These are phyloP conservation scores for Poeciliopsis prolifica DNA, from an alignment of 2,113 vertebrate genomes.

Conservation along the genomic window DNA sequence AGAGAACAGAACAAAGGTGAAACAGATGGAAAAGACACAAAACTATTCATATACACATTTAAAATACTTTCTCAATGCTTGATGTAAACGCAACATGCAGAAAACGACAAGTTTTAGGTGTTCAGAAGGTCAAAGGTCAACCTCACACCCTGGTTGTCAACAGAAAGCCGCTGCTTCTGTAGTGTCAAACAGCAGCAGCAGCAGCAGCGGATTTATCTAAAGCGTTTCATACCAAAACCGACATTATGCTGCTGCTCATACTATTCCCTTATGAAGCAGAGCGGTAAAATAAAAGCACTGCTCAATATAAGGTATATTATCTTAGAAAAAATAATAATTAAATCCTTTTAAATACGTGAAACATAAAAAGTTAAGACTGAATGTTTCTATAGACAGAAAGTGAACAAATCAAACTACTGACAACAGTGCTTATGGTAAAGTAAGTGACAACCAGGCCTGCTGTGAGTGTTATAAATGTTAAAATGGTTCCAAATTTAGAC, in stretches of 20 bases:
- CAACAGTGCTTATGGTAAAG: background rate
- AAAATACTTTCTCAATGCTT: conserved; percentile 43
- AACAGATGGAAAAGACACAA: background rate
- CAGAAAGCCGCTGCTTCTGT: conserved; percentile 23
- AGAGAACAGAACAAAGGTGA: conserved; percentile 5
- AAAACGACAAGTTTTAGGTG: background rate
- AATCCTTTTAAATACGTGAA: background rate
- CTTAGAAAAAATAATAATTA: background rate
- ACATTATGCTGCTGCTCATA: background rate
- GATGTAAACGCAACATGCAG: conserved; percentile 13
- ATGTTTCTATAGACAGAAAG: conserved; percentile 8
- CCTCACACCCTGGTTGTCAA: background rate
- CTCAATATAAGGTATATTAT: background rate
- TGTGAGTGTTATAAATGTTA: background rate
- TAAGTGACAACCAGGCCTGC: background rate
- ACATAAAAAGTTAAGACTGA: conserved; percentile 37
- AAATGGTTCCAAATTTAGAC: background rate
- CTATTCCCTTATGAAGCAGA: background rate
- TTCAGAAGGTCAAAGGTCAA: conserved; percentile 27
- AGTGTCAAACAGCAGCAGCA: background rate
- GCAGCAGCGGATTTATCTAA: background rate
- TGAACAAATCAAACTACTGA: background rate
- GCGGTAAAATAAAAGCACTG: conserved; percentile 14
- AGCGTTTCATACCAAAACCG: background rate
- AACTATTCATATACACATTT: conserved; percentile 7